Evolutionary conservation across 2,113 vertebrate species (phyloP).

Genomic region (Ciconia stormi): DNA sequence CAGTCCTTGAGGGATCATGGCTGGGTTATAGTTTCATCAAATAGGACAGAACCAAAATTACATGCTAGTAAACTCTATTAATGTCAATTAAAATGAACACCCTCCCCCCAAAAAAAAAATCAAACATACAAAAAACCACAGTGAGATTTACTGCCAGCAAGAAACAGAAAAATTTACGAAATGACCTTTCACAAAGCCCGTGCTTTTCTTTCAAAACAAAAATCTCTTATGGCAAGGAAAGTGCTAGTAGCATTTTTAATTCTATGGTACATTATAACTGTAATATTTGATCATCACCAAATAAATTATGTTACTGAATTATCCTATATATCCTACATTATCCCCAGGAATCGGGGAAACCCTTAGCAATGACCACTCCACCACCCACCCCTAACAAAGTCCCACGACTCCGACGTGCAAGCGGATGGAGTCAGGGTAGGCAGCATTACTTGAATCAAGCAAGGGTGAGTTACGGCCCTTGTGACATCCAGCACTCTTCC

Average conservation of each 20-base stretch:
- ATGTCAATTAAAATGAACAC: neutral
- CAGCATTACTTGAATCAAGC: accelerated
- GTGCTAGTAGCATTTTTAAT: neutral
- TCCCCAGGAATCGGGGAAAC: neutral
- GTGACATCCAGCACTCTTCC: accelerated
- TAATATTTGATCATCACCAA: neutral
- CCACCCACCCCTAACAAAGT: accelerated
- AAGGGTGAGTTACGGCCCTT: accelerated
- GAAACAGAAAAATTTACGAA: neutral
- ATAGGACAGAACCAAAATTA: neutral
- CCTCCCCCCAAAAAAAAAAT: neutral
- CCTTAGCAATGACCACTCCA: neutral
- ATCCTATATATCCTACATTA: neutral
- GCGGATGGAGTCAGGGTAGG: accelerated
- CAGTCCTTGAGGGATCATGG: neutral
- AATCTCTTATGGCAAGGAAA: neutral
- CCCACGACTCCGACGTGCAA: accelerated
- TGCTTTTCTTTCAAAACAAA: neutral
- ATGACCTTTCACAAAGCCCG: neutral
- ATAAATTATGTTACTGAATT: neutral
- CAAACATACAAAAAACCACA: neutral
- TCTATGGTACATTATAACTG: neutral
- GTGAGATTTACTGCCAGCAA: neutral
- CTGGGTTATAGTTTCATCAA: neutral
- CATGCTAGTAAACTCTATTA: neutral